Evolutionary conservation across 2,797 vertebrate species (phyloP).

Genomic region (Myotis daubentonii): DNA sequence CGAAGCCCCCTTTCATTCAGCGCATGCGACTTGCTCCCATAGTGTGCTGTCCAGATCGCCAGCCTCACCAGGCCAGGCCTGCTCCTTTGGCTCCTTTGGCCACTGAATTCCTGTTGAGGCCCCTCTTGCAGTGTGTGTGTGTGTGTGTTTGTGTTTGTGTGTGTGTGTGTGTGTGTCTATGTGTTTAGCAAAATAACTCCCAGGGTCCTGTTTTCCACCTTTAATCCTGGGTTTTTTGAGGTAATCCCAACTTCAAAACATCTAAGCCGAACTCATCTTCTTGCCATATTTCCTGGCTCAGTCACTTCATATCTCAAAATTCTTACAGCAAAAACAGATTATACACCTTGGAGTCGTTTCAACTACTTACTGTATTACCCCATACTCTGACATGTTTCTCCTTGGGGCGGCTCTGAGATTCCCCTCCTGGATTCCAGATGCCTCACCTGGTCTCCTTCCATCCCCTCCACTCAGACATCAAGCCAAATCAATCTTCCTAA

Average conservation of each 20-base stretch:
- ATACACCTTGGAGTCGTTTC: neutral
- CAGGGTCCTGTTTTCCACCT: neutral
- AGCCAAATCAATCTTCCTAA: neutral
- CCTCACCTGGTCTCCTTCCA: neutral
- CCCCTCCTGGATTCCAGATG: conserved; percentile 15
- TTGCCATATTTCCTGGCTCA: neutral
- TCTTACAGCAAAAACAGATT: neutral
- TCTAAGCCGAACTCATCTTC: neutral
- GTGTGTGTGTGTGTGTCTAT: neutral
- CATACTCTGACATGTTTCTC: neutral
- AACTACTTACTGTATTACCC: neutral
- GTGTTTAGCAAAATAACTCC: neutral
- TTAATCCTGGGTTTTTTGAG: conserved; percentile 17
- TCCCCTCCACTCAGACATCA: neutral
- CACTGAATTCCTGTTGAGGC: neutral
- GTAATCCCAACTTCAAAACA: conserved; percentile 48
- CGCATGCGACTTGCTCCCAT: neutral
- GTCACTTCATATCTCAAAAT: neutral
- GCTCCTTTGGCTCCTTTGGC: neutral
- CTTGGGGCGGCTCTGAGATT: neutral
- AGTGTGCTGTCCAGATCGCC: neutral
- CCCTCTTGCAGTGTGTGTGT: neutral
- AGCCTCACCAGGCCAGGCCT: neutral
- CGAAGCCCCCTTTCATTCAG: neutral
- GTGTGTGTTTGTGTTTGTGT: neutral